Percentiles rank a stretch among this genome's conserved stretches.
These are phyloP conservation scores for Rana temporaria DNA, from an alignment of 2,113 vertebrate genomes.

Conservation along the genomic window DNA sequence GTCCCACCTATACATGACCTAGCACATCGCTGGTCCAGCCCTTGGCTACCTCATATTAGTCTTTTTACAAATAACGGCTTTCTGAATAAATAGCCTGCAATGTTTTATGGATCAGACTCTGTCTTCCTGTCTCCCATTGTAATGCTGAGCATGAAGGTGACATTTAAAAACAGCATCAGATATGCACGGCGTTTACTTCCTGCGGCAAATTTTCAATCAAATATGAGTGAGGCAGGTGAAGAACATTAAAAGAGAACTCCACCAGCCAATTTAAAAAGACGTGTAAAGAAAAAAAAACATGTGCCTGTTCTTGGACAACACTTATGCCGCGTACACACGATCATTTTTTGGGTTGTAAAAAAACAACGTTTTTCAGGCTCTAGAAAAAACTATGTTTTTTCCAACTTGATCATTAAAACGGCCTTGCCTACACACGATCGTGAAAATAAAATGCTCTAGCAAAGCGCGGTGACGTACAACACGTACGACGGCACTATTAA, in stretches of 20 bases:
- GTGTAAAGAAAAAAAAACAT: no score
- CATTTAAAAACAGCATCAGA: conserved; percentile 26
- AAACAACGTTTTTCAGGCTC: no score
- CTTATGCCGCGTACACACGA: no score
- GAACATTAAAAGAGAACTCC: neutral
- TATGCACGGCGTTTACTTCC: conserved; percentile 14
- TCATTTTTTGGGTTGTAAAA: no score
- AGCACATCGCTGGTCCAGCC: neutral
- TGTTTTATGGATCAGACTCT: conserved; percentile 19
- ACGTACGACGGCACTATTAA: no score
- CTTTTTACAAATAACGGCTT: neutral
- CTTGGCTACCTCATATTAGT: conserved; percentile 11
- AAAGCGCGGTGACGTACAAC: no score
- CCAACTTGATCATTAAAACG: no score
- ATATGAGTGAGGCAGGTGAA: neutral
- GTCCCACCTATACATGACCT: neutral
- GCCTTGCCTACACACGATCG: no score
- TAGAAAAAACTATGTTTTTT: no score
- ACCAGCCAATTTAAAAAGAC: no score
- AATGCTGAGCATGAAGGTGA: conserved; percentile 39
- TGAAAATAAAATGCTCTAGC: no score
- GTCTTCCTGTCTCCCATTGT: conserved; percentile 17
- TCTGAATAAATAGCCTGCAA: conserved; percentile 10
- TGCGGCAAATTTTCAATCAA: conserved; percentile 19
- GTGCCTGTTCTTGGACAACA: no score